Percentiles rank a stretch among this genome's conserved stretches.
Conservation (phyloP, 2,113 vertebrate species). For the Phrynosoma platyrhinos region DNA sequence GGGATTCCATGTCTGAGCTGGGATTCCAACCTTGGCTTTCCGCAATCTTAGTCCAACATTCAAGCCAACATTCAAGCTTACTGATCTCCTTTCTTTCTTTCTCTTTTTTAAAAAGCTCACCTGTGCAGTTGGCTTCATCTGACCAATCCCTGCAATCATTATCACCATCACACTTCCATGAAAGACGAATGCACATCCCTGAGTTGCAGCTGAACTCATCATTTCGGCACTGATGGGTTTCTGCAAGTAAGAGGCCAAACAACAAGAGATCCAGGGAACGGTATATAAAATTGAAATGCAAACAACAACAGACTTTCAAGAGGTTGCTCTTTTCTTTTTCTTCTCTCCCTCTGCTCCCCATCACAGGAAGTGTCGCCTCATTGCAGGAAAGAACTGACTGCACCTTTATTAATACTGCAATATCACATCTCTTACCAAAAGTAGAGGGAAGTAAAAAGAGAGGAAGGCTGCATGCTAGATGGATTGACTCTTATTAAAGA, state of each 20-base stretch:
- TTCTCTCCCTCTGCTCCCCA: neutral
- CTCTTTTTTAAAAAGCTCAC: slow-evolving; percentile 71
- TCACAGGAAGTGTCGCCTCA: neutral
- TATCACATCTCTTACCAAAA: too few species aligned
- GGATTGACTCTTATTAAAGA: too few species aligned
- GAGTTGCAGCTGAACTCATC: slow-evolving; percentile 94
- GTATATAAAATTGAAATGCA: neutral
- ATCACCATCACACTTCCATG: slow-evolving; percentile 96
- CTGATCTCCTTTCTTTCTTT: neutral
- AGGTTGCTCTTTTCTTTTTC: neutral
- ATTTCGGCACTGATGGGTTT: slow-evolving; percentile 88
- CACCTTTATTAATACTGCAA: too few species aligned
- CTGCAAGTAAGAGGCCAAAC: slow-evolving; percentile 68
- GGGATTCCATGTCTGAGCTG: too few species aligned
- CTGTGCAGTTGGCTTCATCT: slow-evolving; percentile 93
- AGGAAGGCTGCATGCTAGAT: too few species aligned
- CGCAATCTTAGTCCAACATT: too few species aligned
- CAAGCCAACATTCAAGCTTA: neutral
- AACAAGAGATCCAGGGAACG: neutral
- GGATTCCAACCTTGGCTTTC: too few species aligned
- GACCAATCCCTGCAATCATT: slow-evolving; percentile 99
- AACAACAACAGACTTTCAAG: neutral
- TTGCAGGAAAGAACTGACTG: too few species aligned
- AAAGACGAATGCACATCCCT: slow-evolving; percentile 92
- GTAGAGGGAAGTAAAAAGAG: too few species aligned